phyloP scores from a whole-genome alignment of 2,113 vertebrate genomes.

The Genyomyrus donnyi region DNA sequence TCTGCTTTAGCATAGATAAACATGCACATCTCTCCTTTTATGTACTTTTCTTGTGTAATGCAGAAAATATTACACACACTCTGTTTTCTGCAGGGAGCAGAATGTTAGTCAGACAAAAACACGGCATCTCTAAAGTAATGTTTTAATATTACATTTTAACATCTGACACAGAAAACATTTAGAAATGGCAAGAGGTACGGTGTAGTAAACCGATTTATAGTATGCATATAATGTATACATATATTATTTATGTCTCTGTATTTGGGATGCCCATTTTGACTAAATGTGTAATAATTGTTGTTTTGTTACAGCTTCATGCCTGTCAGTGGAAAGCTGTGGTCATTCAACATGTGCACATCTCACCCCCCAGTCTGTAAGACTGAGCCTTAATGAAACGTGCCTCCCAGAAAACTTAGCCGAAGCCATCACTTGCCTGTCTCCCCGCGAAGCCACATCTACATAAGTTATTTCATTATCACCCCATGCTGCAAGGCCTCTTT shows the following conservation, averaged over 20 bases:
- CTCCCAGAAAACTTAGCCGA: neutral
- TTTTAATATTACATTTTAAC: neutral
- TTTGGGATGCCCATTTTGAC: neutral
- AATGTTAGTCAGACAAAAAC: neutral
- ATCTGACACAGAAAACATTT: neutral
- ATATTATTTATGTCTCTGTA: neutral
- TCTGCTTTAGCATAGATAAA: neutral
- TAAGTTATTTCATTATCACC: neutral
- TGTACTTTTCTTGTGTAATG: neutral
- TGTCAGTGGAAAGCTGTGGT: neutral
- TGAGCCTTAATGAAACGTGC: neutral
- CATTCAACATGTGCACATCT: neutral
- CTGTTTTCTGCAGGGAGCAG: neutral
- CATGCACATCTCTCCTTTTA: neutral
- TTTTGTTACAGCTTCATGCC: neutral
- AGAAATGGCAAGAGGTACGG: neutral
- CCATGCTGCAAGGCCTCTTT: neutral
- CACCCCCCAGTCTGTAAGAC: neutral
- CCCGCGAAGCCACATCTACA: neutral
- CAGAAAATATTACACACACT: neutral
- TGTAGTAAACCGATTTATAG: neutral
- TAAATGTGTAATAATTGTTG: neutral
- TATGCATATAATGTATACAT: neutral
- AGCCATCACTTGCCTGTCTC: neutral
- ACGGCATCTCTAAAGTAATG: neutral